Evolutionary conservation across 64 coral and sea anemone genomes (phyloP), one percentile per base, ranked within the genome.

Genomic region (Cladopsammia gracilis): DNA sequence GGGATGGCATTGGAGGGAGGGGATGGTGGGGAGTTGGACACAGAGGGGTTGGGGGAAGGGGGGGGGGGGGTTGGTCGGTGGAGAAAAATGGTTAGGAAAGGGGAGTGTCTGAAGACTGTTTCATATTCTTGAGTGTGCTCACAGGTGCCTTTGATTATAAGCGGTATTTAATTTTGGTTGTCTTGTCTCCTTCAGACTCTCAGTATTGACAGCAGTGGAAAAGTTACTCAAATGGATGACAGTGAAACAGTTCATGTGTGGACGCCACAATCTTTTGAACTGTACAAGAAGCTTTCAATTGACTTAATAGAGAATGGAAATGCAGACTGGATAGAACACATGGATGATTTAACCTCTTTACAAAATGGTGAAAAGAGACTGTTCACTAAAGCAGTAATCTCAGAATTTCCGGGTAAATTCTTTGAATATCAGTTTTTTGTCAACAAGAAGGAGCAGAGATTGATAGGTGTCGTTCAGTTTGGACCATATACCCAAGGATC

Each of bases 401-500:
- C 6, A 25, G 70, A 95, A 47, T 71, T 88, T 50, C 80, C 92
- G 25, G 94, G 93, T 5, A 98, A 98, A 93, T 73, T 90, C 13
- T 98, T 98, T 93, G 90, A 96, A 75, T 98, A 93, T 85, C 62
- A 75, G 67, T 85, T 88, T 44, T 96, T 96, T 64, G 46, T 87
- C 47, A 93, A 92, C 68, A 90, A 89, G 50, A 90, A 62, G 6
- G 82, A 95, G 49, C 58, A 95, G 60, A 53, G 72, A 46, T 12
- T 98, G 18, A 95, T 95, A 88, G 94, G 87, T 50, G 82, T 96
- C 3, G 49, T 93, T 58, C 97, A 98, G 90, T 98, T 93, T 93
- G 97, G 97, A 45, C 74, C 82, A 3, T 98, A 91, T 20, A 98
- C 97, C 6, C 67, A 93, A 48, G 97, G 96, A 1, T 86, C 93